Conservation (phyloP, 2,797 vertebrate species). For the Xenentodon cancila region DNA sequence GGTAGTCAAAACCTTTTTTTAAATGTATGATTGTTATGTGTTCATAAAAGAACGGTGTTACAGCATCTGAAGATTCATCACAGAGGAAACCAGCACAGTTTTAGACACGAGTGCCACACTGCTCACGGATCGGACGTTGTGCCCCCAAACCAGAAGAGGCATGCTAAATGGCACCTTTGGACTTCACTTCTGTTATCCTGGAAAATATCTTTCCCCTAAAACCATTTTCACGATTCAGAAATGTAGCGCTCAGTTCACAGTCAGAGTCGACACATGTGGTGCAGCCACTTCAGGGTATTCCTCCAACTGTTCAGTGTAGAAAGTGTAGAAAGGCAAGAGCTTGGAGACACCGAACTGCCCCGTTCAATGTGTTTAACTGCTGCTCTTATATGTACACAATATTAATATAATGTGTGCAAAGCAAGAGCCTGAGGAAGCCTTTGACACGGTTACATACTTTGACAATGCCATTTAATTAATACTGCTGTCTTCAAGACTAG, state of each 20-base stretch:
- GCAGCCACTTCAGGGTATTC: neutral
- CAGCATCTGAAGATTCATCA: no score
- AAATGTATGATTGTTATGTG: no score
- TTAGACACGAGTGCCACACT: no score
- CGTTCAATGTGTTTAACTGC: slow-evolving; percentile 1
- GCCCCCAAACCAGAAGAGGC: no score
- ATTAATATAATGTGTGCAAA: slow-evolving; percentile 11
- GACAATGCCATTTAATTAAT: slow-evolving; percentile 13
- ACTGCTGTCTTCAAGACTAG: slow-evolving; percentile 1
- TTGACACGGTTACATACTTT: slow-evolving; percentile 10
- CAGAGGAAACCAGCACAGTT: no score
- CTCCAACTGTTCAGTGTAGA: neutral
- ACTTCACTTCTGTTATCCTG: neutral
- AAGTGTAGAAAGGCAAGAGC: neutral
- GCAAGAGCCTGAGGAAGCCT: slow-evolving; percentile 17
- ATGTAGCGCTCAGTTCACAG: neutral
- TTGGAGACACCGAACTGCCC: slow-evolving; percentile 1
- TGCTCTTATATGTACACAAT: slow-evolving; percentile 11
- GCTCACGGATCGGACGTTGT: no score
- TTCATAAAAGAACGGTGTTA: no score
- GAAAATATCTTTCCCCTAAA: neutral
- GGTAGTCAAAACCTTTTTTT: no score
- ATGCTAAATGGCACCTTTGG: no score
- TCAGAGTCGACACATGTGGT: neutral
- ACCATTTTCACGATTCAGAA: neutral